Evolutionary conservation across 2,888 invertebrate genomes (phyloP).

Genomic region (Trissolcus japonicus): DNA sequence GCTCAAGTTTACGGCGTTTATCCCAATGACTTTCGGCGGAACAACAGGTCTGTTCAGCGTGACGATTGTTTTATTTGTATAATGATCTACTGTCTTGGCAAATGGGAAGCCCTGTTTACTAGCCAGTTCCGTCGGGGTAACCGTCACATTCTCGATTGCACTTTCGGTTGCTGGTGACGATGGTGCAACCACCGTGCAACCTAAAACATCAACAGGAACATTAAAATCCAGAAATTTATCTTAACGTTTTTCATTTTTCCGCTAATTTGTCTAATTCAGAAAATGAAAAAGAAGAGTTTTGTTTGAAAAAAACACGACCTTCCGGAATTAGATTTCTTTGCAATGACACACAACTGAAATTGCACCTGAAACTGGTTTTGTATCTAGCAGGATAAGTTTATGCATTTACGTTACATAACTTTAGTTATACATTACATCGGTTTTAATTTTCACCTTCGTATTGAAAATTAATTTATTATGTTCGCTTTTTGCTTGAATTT

Average conservation of each 20-base stretch:
- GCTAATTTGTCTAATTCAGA: too few species aligned
- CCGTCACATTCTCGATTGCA: conserved; percentile 19
- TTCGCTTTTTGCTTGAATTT: conserved; percentile 12
- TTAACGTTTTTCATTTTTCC: too few species aligned
- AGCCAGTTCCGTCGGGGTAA: conserved; percentile 16
- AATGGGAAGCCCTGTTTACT: conserved; percentile 42
- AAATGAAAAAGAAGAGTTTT: neutral
- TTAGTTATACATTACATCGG: conserved; percentile 32
- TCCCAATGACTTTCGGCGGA: conserved; percentile 26
- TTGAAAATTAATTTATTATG: conserved; percentile 24
- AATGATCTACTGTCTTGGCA: conserved; percentile 27
- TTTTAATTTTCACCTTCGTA: conserved; percentile 31
- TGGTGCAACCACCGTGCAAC: conserved; percentile 26
- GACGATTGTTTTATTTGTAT: conserved; percentile 22
- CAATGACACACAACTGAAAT: conserved; percentile 13
- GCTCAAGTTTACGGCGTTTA: conserved; percentile 15
- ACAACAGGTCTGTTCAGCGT: neutral
- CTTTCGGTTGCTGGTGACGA: conserved; percentile 21
- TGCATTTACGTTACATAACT: conserved; percentile 25
- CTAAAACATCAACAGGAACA: conserved; percentile 2
- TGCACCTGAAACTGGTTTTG: conserved; percentile 26
- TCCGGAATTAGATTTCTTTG: conserved; percentile 5
- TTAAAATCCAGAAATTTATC: neutral
- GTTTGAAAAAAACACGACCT: too few species aligned
- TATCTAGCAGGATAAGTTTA: conserved; percentile 16